Evolutionary conservation across 2,888 invertebrate genomes (phyloP).

Genomic region (Selenia dentaria): DNA sequence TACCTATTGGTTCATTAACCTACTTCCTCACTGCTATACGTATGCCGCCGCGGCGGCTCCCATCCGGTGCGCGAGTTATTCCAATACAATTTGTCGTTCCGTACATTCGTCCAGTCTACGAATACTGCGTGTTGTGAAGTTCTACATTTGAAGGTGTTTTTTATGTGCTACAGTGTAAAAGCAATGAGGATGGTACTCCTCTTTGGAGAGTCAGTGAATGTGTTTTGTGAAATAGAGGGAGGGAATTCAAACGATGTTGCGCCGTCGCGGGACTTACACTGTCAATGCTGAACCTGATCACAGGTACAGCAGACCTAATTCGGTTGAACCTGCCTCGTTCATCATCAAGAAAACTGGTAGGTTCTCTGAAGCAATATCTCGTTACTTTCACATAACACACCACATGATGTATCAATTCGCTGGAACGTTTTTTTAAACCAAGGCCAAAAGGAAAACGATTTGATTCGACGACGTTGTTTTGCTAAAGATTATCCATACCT

Average conservation of each 20-base stretch:
- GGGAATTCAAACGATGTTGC: constrained; percentile 60
- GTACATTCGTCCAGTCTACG: constrained; percentile 24
- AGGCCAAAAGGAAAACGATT: too few species aligned
- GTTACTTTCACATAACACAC: too few species aligned
- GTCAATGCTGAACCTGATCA: constrained; percentile 66
- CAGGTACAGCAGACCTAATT: constrained; percentile 50
- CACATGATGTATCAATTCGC: too few species aligned
- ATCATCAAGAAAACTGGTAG: constrained; percentile 60
- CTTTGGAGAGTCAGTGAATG: constrained; percentile 15
- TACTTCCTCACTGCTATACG: constrained; percentile 56
- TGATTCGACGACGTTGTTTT: too few species aligned
- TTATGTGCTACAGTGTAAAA: constrained; percentile 23
- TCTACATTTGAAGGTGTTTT: too few species aligned
- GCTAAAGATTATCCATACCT: too few species aligned
- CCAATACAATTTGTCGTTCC: constrained; percentile 51
- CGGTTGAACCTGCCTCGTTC: constrained; percentile 45
- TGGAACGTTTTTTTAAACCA: too few species aligned
- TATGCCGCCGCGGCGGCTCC: constrained; percentile 44
- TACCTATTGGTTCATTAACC: constrained; percentile 72
- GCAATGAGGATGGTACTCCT: constrained; percentile 29
- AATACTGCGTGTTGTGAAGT: constrained; percentile 36
- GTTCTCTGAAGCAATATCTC: too few species aligned
- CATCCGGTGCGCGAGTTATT: constrained; percentile 57
- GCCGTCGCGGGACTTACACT: constrained; percentile 74
- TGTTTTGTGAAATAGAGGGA: constrained; percentile 29